phyloP scores from a whole-genome alignment of 2,113 vertebrate species.

The Ornithorhynchus anatinus region DNA sequence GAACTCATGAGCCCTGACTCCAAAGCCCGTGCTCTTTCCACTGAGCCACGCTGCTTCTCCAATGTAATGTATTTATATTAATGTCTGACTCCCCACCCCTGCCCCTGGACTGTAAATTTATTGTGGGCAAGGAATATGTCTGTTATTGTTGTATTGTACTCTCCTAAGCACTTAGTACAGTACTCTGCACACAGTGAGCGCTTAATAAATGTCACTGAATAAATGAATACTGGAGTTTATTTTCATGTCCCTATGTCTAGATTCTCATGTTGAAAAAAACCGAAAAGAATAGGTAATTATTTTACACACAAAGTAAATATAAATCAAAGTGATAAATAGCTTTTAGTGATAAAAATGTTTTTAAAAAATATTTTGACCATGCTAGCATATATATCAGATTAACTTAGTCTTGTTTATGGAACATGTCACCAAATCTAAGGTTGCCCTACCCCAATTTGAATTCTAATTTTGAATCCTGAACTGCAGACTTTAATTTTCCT shows the following conservation, averaged over 20 bases:
- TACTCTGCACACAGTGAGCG: no score
- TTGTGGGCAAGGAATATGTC: no score
- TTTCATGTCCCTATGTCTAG: slow-evolving; percentile 29
- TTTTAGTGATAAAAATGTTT: slow-evolving; percentile 41
- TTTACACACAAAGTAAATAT: slow-evolving; percentile 53
- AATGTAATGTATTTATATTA: no score
- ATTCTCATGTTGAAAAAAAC: slow-evolving; percentile 43
- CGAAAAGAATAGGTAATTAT: slow-evolving; percentile 43
- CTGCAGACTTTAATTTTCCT: slow-evolving; percentile 36
- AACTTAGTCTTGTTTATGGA: slow-evolving; percentile 59
- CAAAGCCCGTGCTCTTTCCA: no score
- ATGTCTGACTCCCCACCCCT: no score
- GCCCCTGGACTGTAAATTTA: no score
- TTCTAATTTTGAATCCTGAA: slow-evolving; percentile 52
- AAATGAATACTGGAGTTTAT: no score
- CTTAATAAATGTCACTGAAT: no score
- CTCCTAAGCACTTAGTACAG: no score
- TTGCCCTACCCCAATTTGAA: slow-evolving; percentile 43
- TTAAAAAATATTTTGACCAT: slow-evolving; percentile 49
- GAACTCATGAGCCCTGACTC: no score
- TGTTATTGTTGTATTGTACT: no score
- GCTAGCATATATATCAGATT: slow-evolving; percentile 55
- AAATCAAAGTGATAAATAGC: slow-evolving; percentile 52
- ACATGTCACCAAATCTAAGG: slow-evolving; percentile 39
- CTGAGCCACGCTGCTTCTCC: no score